Base-by-base conservation (phyloP, 2,797 vertebrate genomes). In the Channallabes apus region DNA sequence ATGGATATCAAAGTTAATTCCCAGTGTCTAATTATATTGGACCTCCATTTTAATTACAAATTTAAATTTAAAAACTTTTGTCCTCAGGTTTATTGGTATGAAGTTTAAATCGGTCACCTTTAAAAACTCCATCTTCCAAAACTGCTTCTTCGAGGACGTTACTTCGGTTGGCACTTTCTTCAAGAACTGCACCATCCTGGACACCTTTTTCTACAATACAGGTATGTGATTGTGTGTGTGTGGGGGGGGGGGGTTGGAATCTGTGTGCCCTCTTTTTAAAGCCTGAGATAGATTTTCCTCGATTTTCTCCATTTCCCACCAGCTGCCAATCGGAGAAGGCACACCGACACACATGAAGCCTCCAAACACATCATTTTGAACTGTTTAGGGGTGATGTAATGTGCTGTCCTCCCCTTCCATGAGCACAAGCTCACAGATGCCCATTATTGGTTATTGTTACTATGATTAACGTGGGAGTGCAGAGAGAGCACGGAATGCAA, bases 51-150 rank as follows among this genome's bases (percentile, higher is more conserved):
- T 14, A 15, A n/a, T 29, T n/a, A 41, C 15, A 73, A 8, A n/a
- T 51, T 51, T 2, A 51, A 51, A 51, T 46, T 11, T 11, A 51
- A 51, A 51, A 51, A 51, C 46, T 12, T 85, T 24, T 71, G 38
- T 78, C 17, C 5, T 89, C 94, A 99, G 98, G 90, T 99, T 99
- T 88, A 88, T 96, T 85, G 94, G 91, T 78, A 98, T 99, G 97
- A 99, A 98, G 92, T 95, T 99, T 89, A 98, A 95, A 91, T 96
- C 97, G 0, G 96, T 99, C 89, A 97, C 95, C 35, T 99, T 99
- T 89, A 95, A 97, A 88, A 95, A 99, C 91, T 97, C 97, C 0
- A 94, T 96, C 72, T 99, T 99, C 93, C 96, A 96, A 86, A 95
- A 95, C 90, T 99, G 98, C 90, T 91, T 93, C 89, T 99, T 99